phyloP scores from a whole-genome alignment of 2,888 invertebrate genomes.

The Ligdia adustata region DNA sequence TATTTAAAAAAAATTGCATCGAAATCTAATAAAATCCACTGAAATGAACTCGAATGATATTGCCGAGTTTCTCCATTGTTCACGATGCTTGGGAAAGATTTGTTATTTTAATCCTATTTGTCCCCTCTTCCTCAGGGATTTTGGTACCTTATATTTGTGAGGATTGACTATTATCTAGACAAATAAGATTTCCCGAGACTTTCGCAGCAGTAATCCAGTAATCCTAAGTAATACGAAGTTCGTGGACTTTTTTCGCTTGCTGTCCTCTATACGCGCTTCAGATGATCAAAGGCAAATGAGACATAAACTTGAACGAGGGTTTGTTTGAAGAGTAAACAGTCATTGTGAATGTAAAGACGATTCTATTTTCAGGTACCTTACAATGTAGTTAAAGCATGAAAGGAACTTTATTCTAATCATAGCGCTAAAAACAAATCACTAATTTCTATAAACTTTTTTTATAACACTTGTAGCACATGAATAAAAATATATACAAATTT shows the following conservation, averaged over 20 bases:
- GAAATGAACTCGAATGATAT: conserved; percentile 25
- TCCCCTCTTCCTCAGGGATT: conserved; percentile 31
- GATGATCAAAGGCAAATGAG: conserved; percentile 31
- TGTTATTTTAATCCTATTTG: conserved; percentile 46
- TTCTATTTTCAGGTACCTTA: no score
- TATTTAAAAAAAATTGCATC: no score
- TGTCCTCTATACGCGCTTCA: conserved; percentile 38
- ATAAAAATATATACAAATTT: no score
- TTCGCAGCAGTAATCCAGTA: conserved; percentile 30
- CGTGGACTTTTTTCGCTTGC: conserved; percentile 37
- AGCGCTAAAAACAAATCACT: no score
- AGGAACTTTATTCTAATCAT: no score
- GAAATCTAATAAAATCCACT: conserved; percentile 39
- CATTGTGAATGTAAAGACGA: conserved; percentile 20
- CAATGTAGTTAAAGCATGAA: no score
- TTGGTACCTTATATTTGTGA: conserved; percentile 36
- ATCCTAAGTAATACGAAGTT: conserved; percentile 42
- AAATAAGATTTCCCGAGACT: conserved; percentile 43
- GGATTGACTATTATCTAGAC: conserved; percentile 40
- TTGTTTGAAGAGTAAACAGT: conserved; percentile 32
- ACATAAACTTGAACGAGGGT: conserved; percentile 25
- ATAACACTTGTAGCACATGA: no score
- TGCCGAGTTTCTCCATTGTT: conserved; percentile 29
- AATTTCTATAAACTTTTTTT: no score
- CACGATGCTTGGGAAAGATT: conserved; percentile 39